Evolutionary conservation across 2,797 vertebrate species (phyloP), one percentile per base, ranked within the genome.

Genomic region (Sebastes wilsoni): DNA sequence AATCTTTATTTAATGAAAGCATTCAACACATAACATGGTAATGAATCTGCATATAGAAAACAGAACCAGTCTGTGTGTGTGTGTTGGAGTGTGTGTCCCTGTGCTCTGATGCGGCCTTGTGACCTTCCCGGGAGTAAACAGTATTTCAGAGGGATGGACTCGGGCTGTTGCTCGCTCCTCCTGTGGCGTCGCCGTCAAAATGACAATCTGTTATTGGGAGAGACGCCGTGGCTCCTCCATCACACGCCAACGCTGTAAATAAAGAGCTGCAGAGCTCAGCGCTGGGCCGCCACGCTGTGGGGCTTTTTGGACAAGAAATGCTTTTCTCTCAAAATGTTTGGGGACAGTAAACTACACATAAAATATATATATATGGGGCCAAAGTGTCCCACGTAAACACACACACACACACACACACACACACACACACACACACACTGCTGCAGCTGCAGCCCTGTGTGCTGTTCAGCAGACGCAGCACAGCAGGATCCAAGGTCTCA

Each of bases 161-260:
- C 80, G 9, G 89, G 90, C 93, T 93, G 93, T 87, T 92, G 89
- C 83, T 75, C 77, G 76, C 92, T 90, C 83, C 73, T 67, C 84
- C 83, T 94, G 93, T 93, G 93, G 93, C 71, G 86, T 91, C 72
- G 81, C 65, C 89, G 18, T 95, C 95, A 95, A 88, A 90, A 79
- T 94, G 94, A 95, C 93, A 91, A 88, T 77, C 87, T 94, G 94
- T 94, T 95, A 93, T 91, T 90, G 85, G 82, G 81, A 93, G 79
- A 80, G 87, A 82, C 59, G 1, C 27, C 49, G 52, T 5, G 61
- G 67, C 88, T 91, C 89, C 67, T 93, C 91, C 90, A 93, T 95
- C 90, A 90, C 86, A 82, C 75, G 84, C 81, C 84, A 74, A 77
- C 72, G 70, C 84, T 90, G 90, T 93, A 94, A 94, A 94, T 93